Conservation (phyloP, 2,888 invertebrate genomes). For the Epinotia brunnichana region DNA sequence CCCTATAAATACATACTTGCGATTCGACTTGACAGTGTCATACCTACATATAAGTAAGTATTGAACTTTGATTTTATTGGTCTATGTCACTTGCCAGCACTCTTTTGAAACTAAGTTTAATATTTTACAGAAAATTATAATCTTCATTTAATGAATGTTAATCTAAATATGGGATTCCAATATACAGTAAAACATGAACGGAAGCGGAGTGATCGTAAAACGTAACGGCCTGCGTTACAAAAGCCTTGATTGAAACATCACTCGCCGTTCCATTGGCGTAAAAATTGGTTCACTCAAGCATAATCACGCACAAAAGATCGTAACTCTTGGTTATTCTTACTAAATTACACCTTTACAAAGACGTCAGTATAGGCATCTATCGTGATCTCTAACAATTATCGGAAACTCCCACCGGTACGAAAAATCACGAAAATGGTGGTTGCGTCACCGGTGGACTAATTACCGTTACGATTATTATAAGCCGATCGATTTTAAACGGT, state of each 20-base stretch:
- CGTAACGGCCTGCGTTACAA: slow-evolving; percentile 50
- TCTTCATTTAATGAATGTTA: not conserved
- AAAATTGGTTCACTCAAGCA: slow-evolving; percentile 54
- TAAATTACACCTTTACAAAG: slow-evolving; percentile 4
- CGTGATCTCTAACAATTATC: slow-evolving; percentile 77
- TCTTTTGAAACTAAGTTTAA: not conserved
- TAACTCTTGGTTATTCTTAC: slow-evolving; percentile 3
- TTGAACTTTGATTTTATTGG: no score
- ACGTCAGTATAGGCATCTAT: slow-evolving; percentile 51
- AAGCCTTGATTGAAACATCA: slow-evolving; percentile 61
- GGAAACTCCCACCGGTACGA: slow-evolving; percentile 68
- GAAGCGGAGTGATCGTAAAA: slow-evolving; percentile 36
- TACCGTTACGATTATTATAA: slow-evolving; percentile 75
- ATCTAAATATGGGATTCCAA: slow-evolving; percentile 1
- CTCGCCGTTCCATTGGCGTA: slow-evolving; percentile 62
- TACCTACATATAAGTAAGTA: no score
- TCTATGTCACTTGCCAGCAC: not conserved
- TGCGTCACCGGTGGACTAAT: slow-evolving; percentile 72
- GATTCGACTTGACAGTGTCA: no score
- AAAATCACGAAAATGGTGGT: slow-evolving; percentile 73
- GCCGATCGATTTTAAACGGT: slow-evolving; percentile 68
- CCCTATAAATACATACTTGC: no score
- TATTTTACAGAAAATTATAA: not conserved
- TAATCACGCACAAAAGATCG: slow-evolving; percentile 24
- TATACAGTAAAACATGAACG: slow-evolving; percentile 31